phyloP scores from a whole-genome alignment of 2,888 invertebrate genomes.

The Tenthredo amoena region DNA sequence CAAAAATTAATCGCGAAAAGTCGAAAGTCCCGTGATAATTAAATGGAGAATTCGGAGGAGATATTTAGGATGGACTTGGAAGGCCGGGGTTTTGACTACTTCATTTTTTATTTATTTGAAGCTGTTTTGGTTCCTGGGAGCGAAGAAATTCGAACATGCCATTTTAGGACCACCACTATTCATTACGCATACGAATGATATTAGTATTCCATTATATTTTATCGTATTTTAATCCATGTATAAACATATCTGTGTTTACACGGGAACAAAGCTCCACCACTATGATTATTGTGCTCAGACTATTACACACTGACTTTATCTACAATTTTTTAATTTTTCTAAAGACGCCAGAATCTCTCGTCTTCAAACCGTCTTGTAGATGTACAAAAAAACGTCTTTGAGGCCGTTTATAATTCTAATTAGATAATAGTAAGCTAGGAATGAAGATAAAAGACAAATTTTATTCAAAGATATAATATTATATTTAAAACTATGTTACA shows the following conservation, averaged over 20 bases:
- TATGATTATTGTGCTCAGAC: not conserved
- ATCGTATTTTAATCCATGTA: not conserved
- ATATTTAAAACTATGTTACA: constrained; percentile 8
- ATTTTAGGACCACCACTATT: no score
- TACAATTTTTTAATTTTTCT: not conserved
- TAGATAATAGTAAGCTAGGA: not conserved
- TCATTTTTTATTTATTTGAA: no score
- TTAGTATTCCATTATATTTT: not conserved
- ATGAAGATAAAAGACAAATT: not conserved
- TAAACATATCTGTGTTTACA: not conserved
- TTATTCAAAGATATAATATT: not conserved
- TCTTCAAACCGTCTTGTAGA: not conserved
- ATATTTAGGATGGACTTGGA: no score
- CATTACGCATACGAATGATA: no score
- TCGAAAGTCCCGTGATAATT: no score
- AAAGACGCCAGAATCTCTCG: not conserved
- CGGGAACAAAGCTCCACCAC: not conserved
- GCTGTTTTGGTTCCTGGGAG: no score
- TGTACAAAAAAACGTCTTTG: not conserved
- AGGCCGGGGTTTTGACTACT: no score
- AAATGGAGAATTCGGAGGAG: no score
- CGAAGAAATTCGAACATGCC: no score
- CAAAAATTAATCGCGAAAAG: no score
- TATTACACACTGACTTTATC: not conserved
- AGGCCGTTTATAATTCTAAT: not conserved